Base-by-base conservation (phyloP, 2,113 vertebrate genomes). In the Menidia beryllina region DNA sequence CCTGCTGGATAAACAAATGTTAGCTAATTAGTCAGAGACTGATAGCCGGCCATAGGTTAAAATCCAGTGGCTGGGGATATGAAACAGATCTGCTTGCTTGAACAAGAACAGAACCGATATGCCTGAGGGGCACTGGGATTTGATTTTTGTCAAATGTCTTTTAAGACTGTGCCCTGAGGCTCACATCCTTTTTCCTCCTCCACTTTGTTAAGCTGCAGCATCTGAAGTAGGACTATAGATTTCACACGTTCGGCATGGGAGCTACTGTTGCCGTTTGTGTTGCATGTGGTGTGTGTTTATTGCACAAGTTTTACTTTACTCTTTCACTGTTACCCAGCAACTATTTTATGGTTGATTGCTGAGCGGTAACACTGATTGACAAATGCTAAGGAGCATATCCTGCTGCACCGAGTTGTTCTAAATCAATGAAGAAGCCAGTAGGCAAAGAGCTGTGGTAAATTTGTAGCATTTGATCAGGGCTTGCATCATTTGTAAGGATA, bases 21-120 rank as follows among this genome's bases (percentile, higher is more conserved):
- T 52, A 56, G 53, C 69, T 85, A 82, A 87, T 89, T 90, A 87
- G 86, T 81, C 41, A 55, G 58, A 85, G 81, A 84, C 41, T 67
- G 80, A 89, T 86, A 65, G 74, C 58, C 79, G 77, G 69, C 67
- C 64, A 75, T 60, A 76, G 83, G 80, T 89, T 84, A 81, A 80
- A 82, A 76, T 82, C 49, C 0, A 34, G 23, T 50, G 43, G 53
- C 72, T 61, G 27, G 62, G 81, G 69, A 71, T 58, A 56, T 55
- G 27, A 61, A 61, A 48, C 15, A 68, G 57, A 74, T 67, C 21
- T 65, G 72, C 41, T 50, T 5, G n/a, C 69, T 52, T 5, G 34
- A 72, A 55, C 14, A 45, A 41, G 30, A 83, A 30, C 26, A 65
- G 60, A 39, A 57, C 50, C 8, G 6, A 27, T 23, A n/a, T 34